Base-by-base conservation (phyloP, 2,113 vertebrate genomes). In the Amphiprion ocellaris region DNA sequence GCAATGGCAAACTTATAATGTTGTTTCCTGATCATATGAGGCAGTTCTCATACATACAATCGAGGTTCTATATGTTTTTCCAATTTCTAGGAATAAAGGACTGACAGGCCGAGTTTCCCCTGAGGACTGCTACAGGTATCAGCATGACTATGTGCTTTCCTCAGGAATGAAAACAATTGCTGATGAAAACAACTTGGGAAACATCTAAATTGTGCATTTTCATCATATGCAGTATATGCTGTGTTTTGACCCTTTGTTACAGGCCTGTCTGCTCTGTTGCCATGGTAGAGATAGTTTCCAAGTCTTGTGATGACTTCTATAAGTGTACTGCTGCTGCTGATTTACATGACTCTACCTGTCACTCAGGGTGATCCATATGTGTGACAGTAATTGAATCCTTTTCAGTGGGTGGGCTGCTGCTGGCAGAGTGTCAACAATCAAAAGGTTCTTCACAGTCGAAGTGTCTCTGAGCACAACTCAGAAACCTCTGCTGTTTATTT, bases 1-100 rank as follows among this genome's bases (percentile, higher is more conserved):
- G 39, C 39, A 10, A 41, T 41, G 8, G 39, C 39, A 12, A 41
- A 41, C 6, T 12, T 41, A 41, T 41, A 6, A 37, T 1, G 33
- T 15, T 44, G 11, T 59, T 71, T 78, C 66, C 37, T 26, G 37
- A 26, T 50, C 37, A 16, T 50, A 4, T 26, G 5, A 23, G 5
- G 19, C 17, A 59, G 4, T 37, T 33, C 24, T 37, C 4, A n/a
- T 60, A 26, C 52, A 76, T 0, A 4, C 19, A 70, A 39, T 15
- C 14, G 28, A 17, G 7, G 33, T 80, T 83, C 19, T 69, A 2
- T 28, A 12, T 41, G 12, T 46, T 24, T 69, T 33, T 52, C 1
- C 37, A 28, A 6, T 77, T 69, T 74, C 39, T 39, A 16, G 68
- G 56, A 72, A 87, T 23, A 16, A 72, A 37, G 33, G 3, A 28